Conservation (phyloP, 1,140 invertebrate species). For the Galleria mellonella region DNA sequence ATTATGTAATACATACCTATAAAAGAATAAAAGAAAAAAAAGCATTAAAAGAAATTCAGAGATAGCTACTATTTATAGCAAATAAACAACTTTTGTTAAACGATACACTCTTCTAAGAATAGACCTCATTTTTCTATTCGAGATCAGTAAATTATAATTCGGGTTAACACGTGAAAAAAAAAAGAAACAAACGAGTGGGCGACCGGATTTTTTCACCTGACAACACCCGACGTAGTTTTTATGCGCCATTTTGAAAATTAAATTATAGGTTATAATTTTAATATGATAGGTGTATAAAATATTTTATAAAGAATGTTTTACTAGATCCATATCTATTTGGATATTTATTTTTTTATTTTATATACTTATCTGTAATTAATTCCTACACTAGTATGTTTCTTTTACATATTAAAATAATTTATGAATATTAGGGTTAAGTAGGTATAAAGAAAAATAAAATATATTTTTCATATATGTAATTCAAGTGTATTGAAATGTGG, state of each 20-base stretch:
- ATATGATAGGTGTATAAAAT: slow-evolving; percentile 68
- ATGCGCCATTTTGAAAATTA: slow-evolving; percentile 63
- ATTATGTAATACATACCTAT: too few species aligned
- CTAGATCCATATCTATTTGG: slow-evolving; percentile 45
- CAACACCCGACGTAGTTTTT: slow-evolving; percentile 58
- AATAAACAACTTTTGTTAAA: too few species aligned
- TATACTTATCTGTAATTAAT: too few species aligned
- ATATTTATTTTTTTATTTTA: slow-evolving; percentile 18
- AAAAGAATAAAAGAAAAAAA: too few species aligned
- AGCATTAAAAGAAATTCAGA: neutral
- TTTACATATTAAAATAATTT: too few species aligned
- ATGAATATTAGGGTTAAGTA: too few species aligned
- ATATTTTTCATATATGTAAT: too few species aligned
- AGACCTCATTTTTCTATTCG: slow-evolving; percentile 52
- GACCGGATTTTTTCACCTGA: slow-evolving; percentile 58
- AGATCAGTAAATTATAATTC: slow-evolving; percentile 49
- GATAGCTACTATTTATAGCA: neutral
- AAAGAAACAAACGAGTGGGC: slow-evolving; percentile 60
- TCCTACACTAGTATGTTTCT: too few species aligned
- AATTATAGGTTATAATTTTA: slow-evolving; percentile 73
- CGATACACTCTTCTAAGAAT: slow-evolving; percentile 36
- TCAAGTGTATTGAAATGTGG: too few species aligned
- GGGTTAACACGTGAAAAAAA: slow-evolving; percentile 44
- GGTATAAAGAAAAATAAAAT: too few species aligned
- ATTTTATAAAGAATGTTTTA: slow-evolving; percentile 47